These are phyloP conservation scores for Columba livia DNA, from an alignment of 2,113 vertebrate genomes.

Conservation along the genomic window DNA sequence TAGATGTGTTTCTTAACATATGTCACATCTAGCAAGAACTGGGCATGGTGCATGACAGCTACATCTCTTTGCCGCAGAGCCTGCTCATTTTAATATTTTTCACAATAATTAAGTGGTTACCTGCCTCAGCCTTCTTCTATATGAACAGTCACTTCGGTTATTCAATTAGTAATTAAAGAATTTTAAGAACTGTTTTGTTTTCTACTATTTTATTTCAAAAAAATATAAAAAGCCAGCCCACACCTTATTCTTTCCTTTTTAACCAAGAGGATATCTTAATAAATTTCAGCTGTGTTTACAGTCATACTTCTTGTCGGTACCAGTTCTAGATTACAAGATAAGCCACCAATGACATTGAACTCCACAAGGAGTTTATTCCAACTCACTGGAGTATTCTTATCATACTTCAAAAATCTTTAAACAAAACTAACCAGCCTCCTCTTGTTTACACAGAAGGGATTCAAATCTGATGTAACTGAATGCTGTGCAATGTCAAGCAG, in stretches of 20 bases:
- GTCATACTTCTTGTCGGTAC: neutral
- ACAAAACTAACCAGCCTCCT: neutral
- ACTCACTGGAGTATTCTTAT: neutral
- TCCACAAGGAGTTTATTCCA: neutral
- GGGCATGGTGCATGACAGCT: neutral
- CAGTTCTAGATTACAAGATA: constrained; percentile 9
- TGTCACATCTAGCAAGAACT: neutral
- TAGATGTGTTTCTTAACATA: neutral
- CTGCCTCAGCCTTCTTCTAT: neutral
- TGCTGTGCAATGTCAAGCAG: neutral
- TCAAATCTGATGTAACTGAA: neutral
- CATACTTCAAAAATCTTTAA: neutral
- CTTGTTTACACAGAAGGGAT: neutral
- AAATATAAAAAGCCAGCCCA: neutral
- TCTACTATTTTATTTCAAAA: neutral
- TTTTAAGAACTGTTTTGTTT: neutral
- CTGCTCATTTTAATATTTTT: neutral
- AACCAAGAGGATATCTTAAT: neutral
- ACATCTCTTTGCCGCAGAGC: neutral
- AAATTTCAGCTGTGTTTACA: constrained; percentile 19
- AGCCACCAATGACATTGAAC: neutral
- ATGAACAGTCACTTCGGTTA: neutral
- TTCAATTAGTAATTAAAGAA: neutral
- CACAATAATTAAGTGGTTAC: neutral
- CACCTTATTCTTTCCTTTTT: neutral